These are phyloP conservation scores for Drepana arcuata DNA, from an alignment of 1,140 invertebrate genomes.

Conservation along the genomic window DNA sequence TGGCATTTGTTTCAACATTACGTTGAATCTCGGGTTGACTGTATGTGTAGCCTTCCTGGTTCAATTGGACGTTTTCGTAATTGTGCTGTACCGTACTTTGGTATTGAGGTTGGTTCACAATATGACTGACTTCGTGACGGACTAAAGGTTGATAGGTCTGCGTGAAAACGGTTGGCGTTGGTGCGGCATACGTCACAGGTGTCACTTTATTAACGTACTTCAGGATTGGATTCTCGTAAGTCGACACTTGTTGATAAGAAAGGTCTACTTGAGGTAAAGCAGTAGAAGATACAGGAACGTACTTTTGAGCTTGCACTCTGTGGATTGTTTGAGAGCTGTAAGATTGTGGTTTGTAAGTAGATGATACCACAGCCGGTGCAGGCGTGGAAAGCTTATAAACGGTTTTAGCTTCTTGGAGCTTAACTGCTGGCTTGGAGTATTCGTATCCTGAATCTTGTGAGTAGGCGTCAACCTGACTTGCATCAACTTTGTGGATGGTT, in stretches of 20 bases:
- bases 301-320: slow-evolving; percentile 28
- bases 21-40: slow-evolving; percentile 49
- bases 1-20: slow-evolving; percentile 29
- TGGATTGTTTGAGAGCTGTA: slow-evolving; percentile 41
- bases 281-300: slow-evolving; percentile 42
- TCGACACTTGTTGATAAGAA: slow-evolving; percentile 36
- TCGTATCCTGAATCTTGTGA: slow-evolving; percentile 31
- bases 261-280: slow-evolving; percentile 30
- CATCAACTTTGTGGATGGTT: slow-evolving; percentile 44
- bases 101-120: slow-evolving; percentile 27
- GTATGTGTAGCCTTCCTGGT: slow-evolving; percentile 40
- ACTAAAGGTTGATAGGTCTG: slow-evolving; percentile 38
- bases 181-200: slow-evolving; percentile 38
- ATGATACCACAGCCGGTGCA: slow-evolving; percentile 22
- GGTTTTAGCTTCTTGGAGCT: slow-evolving; percentile 19
- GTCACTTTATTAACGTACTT: slow-evolving; percentile 47
- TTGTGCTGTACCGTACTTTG: slow-evolving; percentile 22
- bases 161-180: slow-evolving; percentile 40
- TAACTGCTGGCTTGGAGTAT: slow-evolving; percentile 19
- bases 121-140: slow-evolving; percentile 28
- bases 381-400: slow-evolving; percentile 9
- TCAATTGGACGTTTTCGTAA: slow-evolving; percentile 19
- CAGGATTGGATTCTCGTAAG: slow-evolving; percentile 56
- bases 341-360: slow-evolving; percentile 29
- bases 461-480: slow-evolving; percentile 33